Evolutionary conservation across 2,797 vertebrate species (phyloP).

Genomic region (Tragopan temminckii): DNA sequence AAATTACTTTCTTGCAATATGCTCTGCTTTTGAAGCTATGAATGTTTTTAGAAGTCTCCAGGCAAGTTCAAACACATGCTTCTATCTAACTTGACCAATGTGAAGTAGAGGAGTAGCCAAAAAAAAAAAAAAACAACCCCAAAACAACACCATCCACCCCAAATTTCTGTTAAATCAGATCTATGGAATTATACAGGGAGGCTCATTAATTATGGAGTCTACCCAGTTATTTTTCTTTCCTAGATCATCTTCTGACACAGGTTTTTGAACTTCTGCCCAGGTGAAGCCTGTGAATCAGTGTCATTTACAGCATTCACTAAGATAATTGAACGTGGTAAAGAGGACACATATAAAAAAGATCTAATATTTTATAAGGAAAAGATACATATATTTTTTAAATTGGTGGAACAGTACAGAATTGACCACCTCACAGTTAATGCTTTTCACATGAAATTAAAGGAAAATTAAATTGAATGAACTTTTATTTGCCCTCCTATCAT

Average conservation of each 20-base stretch:
- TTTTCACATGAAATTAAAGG: neutral
- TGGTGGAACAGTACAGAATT: neutral
- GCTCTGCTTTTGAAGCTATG: neutral
- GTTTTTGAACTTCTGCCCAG: conserved; percentile 64
- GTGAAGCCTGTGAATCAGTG: conserved; percentile 39
- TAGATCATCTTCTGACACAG: conserved; percentile 31
- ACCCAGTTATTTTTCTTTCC: conserved; percentile 50
- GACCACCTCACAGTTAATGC: neutral
- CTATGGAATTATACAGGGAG: neutral
- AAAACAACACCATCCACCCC: neutral
- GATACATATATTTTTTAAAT: neutral
- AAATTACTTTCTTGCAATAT: neutral
- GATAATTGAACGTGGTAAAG: conserved; percentile 50
- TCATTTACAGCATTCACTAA: conserved; percentile 37
- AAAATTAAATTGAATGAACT: neutral
- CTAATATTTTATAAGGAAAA: conserved; percentile 6
- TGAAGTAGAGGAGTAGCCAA: neutral
- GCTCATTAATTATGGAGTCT: conserved; percentile 77
- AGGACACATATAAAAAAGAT: conserved; percentile 42
- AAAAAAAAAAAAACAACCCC: neutral
- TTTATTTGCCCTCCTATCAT: neutral
- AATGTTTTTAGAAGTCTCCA: neutral
- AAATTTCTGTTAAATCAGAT: conserved; percentile 49
- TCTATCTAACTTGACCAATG: neutral
- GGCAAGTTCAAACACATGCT: neutral